Conservation (phyloP, 1,140 invertebrate genomes). For the Atta texana region DNA sequence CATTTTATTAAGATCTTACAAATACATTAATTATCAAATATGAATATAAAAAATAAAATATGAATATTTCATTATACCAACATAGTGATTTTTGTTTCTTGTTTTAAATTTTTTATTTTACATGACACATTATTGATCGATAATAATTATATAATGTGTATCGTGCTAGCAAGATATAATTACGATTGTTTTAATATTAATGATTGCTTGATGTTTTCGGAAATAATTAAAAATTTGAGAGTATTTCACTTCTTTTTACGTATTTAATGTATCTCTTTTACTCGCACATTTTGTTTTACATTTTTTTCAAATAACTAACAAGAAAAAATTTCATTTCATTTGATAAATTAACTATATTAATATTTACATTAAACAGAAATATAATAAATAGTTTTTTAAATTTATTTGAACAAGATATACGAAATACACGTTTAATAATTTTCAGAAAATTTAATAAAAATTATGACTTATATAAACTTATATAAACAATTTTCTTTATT, state of each 20-base stretch:
- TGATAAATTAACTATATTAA: neutral
- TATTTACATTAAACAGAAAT: neutral
- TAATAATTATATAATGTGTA: neutral
- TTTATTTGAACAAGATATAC: neutral
- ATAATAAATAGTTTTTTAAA: neutral
- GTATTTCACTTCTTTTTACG: neutral
- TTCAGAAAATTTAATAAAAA: neutral
- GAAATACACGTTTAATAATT: neutral
- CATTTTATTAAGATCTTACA: neutral
- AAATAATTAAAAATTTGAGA: constrained; percentile 2
- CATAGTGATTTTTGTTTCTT: constrained; percentile 15
- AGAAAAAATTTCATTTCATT: neutral
- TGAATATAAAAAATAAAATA: neutral
- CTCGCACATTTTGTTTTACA: neutral
- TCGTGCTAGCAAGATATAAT: constrained; percentile 14
- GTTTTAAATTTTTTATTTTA: neutral
- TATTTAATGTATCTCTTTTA: neutral
- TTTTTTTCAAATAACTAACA: neutral
- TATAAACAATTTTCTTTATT: neutral
- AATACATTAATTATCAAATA: neutral
- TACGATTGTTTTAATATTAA: constrained; percentile 26
- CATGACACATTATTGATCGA: constrained; percentile 27
- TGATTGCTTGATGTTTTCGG: constrained; percentile 12
- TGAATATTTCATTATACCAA: neutral
- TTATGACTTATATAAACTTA: neutral